Base-by-base conservation (phyloP, 2,797 vertebrate species). In the Aselliscus stoliczkanus region DNA sequence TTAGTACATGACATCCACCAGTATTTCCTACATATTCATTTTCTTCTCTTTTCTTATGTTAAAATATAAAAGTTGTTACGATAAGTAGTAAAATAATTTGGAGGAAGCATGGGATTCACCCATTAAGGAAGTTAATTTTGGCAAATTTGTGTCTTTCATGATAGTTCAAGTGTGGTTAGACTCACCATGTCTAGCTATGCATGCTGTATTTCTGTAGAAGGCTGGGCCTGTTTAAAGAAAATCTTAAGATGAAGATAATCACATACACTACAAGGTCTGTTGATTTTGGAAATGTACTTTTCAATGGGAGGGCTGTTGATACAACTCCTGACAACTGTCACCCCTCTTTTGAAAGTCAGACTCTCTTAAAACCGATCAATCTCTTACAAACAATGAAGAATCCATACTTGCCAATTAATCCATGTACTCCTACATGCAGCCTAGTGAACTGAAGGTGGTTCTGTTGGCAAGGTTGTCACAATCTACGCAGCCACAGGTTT, bases 81-180 rank as follows among this genome's bases (percentile, higher is more conserved):
- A 84, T 65, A 18, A 34, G 20, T 27, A 79, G 2, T 82, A 4
- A 29, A 84, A 23, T 15, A 65, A 79, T 75, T 65, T 92, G 23
- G 29, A 69, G 50, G 18, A 88, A 69, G 15, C 72, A 14, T 65
- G 50, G 2, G 73, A 39, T 62, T 93, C 54, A 64, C 29, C 2
- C 25, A 58, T 73, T 82, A 92, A 84, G 64, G 90, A 85, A 79
- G 20, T 86, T 90, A 83, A 75, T 83, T 81, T 94, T 92, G 84
- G 5, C 31, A 85, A 85, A 69, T 17, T 62, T 96, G 31, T 76
- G 10, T 56, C 8, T 93, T 39, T 81, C 29, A 15, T 69, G 25
- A n/a, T 90, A 27, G 47, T 8, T 90, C 91, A 11, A 60, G 14
- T 34, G 39, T 64, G 11, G 1, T 87, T 76, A 85, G 39, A 92